phyloP scores from a whole-genome alignment of 2,113 vertebrate species.

The Etheostoma spectabile region DNA sequence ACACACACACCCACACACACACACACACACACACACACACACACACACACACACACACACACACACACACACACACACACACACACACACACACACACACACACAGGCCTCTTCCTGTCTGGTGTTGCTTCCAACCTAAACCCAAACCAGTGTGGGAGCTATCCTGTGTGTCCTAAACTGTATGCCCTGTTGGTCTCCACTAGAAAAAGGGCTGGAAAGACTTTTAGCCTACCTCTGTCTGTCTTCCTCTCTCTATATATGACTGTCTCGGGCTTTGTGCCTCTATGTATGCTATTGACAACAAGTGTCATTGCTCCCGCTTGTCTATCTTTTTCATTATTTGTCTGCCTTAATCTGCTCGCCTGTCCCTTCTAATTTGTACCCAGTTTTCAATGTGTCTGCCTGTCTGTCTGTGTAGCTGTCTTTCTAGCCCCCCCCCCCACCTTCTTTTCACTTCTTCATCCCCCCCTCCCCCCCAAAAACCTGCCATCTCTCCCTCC shows the following conservation, averaged over 20 bases:
- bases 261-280: not conserved
- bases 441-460: not conserved
- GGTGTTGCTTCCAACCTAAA: slow-evolving; percentile 74
- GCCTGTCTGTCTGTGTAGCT: slow-evolving; percentile 5
- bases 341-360: slow-evolving; percentile 19
- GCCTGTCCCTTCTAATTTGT: slow-evolving; percentile 15
- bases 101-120: slow-evolving; percentile 60
- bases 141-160: slow-evolving; percentile 72
- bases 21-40: slow-evolving; percentile 6
- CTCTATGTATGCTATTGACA: slow-evolving; percentile 8
- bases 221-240: not conserved
- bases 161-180: slow-evolving; percentile 55
- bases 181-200: slow-evolving; percentile 31
- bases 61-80: slow-evolving; percentile 1
- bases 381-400: slow-evolving; percentile 9
- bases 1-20: slow-evolving; percentile 17
- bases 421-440: slow-evolving; percentile 41
- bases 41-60: not conserved
- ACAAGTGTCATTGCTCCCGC: slow-evolving; percentile 10
- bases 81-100: slow-evolving; percentile 8
- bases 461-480: not conserved
- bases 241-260: not conserved
- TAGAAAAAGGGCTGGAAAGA: not conserved
- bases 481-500: slow-evolving; percentile 54
- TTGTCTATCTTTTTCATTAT: not conserved